Evolutionary conservation across 2,797 vertebrate species (phyloP).

Genomic region (Neopelma chrysocephalum): DNA sequence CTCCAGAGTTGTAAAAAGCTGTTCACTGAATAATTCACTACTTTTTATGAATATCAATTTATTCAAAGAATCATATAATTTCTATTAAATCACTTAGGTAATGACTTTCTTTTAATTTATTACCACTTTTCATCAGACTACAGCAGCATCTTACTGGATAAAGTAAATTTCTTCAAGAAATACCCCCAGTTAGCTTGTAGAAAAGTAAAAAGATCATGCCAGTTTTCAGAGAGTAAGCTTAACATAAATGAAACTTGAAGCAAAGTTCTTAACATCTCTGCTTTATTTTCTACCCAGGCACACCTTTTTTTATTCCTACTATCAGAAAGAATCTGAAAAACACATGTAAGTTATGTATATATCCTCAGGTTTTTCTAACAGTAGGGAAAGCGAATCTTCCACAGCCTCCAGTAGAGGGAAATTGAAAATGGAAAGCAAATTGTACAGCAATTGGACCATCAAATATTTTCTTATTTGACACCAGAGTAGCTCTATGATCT

Average conservation of each 20-base stretch:
- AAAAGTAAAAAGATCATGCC: background rate
- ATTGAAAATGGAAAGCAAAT: background rate
- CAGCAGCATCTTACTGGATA: background rate
- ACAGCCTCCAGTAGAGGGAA: background rate
- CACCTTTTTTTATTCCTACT: background rate
- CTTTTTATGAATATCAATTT: constrained; percentile 3
- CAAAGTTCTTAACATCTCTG: background rate
- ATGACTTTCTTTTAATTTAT: background rate
- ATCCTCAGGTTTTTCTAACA: background rate
- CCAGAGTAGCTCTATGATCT: background rate
- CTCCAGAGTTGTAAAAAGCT: background rate
- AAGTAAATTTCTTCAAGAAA: background rate
- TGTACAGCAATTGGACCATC: background rate
- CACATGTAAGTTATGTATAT: fast-evolving
- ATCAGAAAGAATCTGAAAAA: background rate
- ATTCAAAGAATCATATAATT: constrained; percentile 3
- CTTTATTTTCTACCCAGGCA: background rate
- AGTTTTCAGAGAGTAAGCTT: background rate
- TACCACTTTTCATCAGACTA: background rate
- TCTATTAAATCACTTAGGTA: background rate
- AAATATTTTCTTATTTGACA: background rate
- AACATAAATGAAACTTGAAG: background rate
- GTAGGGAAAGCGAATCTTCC: background rate
- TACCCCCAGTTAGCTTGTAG: background rate
- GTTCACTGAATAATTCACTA: background rate